These are phyloP conservation scores for Eremophila alpestris DNA, from an alignment of 2,797 vertebrate genomes.

Conservation along the genomic window DNA sequence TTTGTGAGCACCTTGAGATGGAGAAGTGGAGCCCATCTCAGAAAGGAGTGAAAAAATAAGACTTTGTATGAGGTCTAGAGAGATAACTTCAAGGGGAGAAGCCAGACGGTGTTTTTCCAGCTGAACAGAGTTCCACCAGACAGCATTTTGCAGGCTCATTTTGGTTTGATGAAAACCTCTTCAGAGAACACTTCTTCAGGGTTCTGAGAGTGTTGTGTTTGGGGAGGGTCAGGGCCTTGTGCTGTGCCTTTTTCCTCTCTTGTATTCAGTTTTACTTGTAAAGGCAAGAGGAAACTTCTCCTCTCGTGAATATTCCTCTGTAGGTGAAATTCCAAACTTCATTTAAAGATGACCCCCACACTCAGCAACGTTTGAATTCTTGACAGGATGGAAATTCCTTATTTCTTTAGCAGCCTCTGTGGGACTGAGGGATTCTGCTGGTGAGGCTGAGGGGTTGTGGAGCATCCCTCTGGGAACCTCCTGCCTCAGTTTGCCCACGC, in stretches of 20 bases:
- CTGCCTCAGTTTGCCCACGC: not conserved
- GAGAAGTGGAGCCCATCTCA: not conserved
- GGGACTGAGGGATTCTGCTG: not conserved
- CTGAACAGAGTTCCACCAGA: not conserved
- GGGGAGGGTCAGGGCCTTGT: not conserved
- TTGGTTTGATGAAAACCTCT: not conserved
- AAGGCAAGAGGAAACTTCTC: not conserved
- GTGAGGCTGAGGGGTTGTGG: fast-evolving
- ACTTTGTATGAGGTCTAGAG: not conserved
- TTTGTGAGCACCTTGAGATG: not conserved
- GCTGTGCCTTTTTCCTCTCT: not conserved
- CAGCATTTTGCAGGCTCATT: not conserved
- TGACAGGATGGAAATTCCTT: not conserved
- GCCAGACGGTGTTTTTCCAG: constrained; percentile 27
- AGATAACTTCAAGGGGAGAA: not conserved
- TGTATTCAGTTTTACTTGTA: fast-evolving
- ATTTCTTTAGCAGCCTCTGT: not conserved
- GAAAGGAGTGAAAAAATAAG: not conserved
- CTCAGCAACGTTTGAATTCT: not conserved
- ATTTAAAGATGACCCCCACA: not conserved
- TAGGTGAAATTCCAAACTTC: not conserved
- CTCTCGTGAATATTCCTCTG: not conserved
- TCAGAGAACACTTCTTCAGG: not conserved
- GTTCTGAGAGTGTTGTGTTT: fast-evolving
- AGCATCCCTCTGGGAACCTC: not conserved